Evolutionary conservation across 2,113 vertebrate genomes (phyloP), one percentile per base, ranked within the genome.

Genomic region (Aleadryas rufinucha): DNA sequence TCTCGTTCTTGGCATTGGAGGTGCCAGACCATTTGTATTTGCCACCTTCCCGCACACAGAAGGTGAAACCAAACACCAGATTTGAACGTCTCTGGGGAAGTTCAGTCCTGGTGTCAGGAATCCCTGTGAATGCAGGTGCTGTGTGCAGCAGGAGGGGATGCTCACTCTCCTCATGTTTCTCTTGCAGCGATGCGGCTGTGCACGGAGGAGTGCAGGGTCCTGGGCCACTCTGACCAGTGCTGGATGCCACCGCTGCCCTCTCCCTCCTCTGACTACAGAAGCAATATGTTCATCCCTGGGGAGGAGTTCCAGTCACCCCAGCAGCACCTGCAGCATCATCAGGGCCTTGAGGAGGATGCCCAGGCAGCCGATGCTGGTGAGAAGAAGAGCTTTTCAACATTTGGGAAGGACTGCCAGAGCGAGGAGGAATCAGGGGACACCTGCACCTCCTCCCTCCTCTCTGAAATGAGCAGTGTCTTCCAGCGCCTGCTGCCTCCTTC

Each of bases 221-320:
- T 99, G 75, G 99, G 99, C 10, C 99, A 99, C 95, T 99, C 99
- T 0, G 99, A 99, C 97, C 99, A 99, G 97, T 99, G 99, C 97
- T 99, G 99, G 99, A 99, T 99, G 99, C 99, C 99, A 0, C 99
- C 99, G 0, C 92, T 99, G 93, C 97, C 98, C 37, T 99, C 98
- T 11, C 99, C 99, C 0, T 98, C 99, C 13, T 98, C 99, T 0
- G 99, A 99, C 94, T 99, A 99, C 75, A 97, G 99, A 20, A 99
- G 98, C 81, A 99, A 99, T 97, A 98, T 99, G 97, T 99, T 99
- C 98, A 99, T 99, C 77, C 99, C 99, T 0, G 99, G 99, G 3
- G 99, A 99, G 84, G 99, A 99, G 70, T 98, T 98, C 84, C 98
- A 97, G 5, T 57, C 98, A 0, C 96, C 97, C 11, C 97, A 98